phyloP scores from a whole-genome alignment of 2,113 vertebrate species.

The Hippocampus barbouri region DNA sequence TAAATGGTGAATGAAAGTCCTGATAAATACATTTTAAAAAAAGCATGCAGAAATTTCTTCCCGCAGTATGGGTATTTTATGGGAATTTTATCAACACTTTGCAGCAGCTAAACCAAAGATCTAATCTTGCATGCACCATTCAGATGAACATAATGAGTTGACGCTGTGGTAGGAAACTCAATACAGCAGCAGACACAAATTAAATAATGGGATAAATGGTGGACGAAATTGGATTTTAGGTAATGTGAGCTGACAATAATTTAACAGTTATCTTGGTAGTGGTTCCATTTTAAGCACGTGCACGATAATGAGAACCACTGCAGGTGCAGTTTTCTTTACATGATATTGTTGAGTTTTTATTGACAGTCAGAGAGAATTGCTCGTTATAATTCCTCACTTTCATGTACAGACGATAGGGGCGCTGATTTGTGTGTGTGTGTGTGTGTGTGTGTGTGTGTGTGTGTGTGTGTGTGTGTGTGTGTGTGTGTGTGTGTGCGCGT shows the following conservation, averaged over 20 bases:
- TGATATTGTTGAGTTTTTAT: too few relatives aligned
- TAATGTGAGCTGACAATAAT: conserved; percentile 1
- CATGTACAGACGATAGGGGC: too few relatives aligned
- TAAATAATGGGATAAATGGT: conserved; percentile 9
- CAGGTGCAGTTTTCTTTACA: too few relatives aligned
- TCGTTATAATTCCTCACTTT: too few relatives aligned
- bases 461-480: too few relatives aligned
- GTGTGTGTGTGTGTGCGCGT: too few relatives aligned
- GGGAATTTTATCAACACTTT: background rate
- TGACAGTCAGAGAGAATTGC: too few relatives aligned
- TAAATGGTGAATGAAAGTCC: too few relatives aligned
- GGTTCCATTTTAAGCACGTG: background rate
- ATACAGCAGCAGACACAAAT: background rate
- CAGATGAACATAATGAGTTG: background rate
- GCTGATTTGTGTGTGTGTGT: too few relatives aligned
- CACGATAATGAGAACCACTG: too few relatives aligned
- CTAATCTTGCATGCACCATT: background rate
- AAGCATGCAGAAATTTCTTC: background rate
- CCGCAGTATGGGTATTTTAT: background rate
- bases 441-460: too few relatives aligned
- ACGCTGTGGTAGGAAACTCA: conserved; percentile 6
- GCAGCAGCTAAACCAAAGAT: background rate
- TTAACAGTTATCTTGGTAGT: background rate
- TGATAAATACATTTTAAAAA: background rate
- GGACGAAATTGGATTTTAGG: conserved; percentile 3